Percentiles rank a stretch among this genome's conserved stretches.
phyloP scores from a whole-genome alignment of 1,140 invertebrate species.

The Leptinotarsa defecta region DNA sequence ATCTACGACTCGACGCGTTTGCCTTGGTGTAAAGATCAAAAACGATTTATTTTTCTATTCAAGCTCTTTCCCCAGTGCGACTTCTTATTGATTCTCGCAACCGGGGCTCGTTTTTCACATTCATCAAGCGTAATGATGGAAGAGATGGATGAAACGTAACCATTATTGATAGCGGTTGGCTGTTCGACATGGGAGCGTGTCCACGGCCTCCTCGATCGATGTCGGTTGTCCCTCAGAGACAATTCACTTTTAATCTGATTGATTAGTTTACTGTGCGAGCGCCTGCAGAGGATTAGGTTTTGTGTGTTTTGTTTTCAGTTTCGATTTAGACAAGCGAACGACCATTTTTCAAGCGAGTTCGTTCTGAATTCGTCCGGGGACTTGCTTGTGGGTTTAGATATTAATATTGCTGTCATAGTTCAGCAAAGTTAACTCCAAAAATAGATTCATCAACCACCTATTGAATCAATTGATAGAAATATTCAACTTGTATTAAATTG shows the following conservation, averaged over 20 bases:
- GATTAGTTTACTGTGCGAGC: slow-evolving; percentile 35
- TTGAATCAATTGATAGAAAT: too few relatives aligned
- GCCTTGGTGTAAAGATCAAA: too few relatives aligned
- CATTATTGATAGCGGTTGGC: slow-evolving; percentile 19
- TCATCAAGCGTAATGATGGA: slow-evolving; percentile 1
- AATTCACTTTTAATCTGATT: slow-evolving; percentile 44
- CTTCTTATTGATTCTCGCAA: neutral
- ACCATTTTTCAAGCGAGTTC: neutral
- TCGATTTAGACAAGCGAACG: slow-evolving; percentile 8
- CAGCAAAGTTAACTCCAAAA: too few relatives aligned
- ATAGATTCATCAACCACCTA: too few relatives aligned
- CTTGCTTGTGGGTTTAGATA: neutral
- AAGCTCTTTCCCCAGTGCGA: neutral
- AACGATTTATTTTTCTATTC: too few relatives aligned
- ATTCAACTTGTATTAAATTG: too few relatives aligned
- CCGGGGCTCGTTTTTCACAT: neutral
- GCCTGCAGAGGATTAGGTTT: neutral
- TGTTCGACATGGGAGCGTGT: slow-evolving; percentile 14
- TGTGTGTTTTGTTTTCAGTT: slow-evolving; percentile 19
- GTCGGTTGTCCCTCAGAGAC: slow-evolving; percentile 28
- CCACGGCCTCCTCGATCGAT: slow-evolving; percentile 30
- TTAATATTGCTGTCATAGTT: too few relatives aligned
- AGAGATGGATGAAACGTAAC: slow-evolving; percentile 5
- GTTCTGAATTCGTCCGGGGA: neutral
- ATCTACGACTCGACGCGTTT: too few relatives aligned